Conservation (phyloP, 2,888 invertebrate genomes). For the Nephrotoma guestfalica region DNA sequence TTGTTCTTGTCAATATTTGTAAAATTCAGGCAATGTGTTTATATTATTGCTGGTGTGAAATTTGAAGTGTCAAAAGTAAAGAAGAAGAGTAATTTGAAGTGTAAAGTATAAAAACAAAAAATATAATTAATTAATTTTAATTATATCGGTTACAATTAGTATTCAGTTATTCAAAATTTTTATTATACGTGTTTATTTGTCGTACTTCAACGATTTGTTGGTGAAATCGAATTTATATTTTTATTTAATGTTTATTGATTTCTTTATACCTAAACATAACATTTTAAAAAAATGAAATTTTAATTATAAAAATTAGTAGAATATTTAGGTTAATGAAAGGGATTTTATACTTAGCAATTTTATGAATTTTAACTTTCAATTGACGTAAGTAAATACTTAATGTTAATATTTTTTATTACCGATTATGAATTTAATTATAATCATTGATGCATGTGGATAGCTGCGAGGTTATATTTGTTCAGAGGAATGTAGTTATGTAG, state of each 20-base stretch:
- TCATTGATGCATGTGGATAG: neutral
- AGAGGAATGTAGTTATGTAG: neutral
- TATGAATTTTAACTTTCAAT: neutral
- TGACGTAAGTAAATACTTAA: neutral
- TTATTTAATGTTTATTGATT: neutral
- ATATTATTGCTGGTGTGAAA: neutral
- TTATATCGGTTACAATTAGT: neutral
- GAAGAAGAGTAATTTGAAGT: neutral
- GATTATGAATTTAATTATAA: neutral
- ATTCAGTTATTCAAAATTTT: neutral
- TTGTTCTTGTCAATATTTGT: neutral
- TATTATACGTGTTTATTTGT: neutral
- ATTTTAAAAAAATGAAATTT: neutral
- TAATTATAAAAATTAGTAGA: neutral
- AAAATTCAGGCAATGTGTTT: neutral
- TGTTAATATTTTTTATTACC: neutral
- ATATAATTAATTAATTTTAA: neutral
- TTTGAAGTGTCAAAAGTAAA: neutral
- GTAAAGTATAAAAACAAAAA: neutral
- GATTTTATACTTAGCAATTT: neutral
- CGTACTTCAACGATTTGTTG: neutral
- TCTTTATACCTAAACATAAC: neutral
- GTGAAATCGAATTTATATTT: neutral
- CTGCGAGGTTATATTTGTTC: neutral
- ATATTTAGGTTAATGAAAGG: neutral